Evolutionary conservation across 2,888 invertebrate genomes (phyloP).

Genomic region (Zygogramma bicolorata): DNA sequence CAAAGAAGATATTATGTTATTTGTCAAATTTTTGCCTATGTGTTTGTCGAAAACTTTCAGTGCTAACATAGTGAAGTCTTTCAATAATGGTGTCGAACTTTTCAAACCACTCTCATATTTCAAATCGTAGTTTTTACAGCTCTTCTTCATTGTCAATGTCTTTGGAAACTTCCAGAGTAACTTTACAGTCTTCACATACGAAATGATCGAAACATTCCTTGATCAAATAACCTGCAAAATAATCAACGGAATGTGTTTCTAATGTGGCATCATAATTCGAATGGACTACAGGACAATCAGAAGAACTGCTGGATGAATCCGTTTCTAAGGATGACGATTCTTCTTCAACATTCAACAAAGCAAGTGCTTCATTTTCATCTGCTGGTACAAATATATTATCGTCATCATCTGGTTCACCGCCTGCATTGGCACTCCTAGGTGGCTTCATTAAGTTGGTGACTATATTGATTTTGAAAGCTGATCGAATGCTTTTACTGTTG

Average conservation of each 20-base stretch:
- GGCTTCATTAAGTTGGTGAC: too few species aligned
- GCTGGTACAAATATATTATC: too few species aligned
- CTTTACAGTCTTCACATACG: too few species aligned
- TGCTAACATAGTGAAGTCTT: background rate
- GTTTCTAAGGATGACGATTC: too few species aligned
- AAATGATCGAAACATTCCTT: too few species aligned
- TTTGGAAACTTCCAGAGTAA: background rate
- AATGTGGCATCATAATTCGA: background rate
- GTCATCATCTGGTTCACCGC: too few species aligned
- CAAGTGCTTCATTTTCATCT: background rate
- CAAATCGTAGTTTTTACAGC: background rate
- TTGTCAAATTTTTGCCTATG: too few species aligned
- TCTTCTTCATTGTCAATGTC: background rate
- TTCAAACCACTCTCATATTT: background rate
- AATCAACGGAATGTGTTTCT: too few species aligned
- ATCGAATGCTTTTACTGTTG: constrained; percentile 7
- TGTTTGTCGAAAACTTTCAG: background rate
- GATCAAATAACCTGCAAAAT: too few species aligned
- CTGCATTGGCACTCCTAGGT: too few species aligned
- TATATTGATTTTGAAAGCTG: too few species aligned
- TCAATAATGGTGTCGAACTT: background rate
- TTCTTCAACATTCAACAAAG: constrained; percentile 3
- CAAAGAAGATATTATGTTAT: too few species aligned
- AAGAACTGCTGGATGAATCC: constrained; percentile 10
- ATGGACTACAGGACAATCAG: background rate